Percentiles rank a stretch among this genome's conserved stretches.
Evolutionary conservation across 2,888 invertebrate species (phyloP).

Genomic region (Allacma fusca): DNA sequence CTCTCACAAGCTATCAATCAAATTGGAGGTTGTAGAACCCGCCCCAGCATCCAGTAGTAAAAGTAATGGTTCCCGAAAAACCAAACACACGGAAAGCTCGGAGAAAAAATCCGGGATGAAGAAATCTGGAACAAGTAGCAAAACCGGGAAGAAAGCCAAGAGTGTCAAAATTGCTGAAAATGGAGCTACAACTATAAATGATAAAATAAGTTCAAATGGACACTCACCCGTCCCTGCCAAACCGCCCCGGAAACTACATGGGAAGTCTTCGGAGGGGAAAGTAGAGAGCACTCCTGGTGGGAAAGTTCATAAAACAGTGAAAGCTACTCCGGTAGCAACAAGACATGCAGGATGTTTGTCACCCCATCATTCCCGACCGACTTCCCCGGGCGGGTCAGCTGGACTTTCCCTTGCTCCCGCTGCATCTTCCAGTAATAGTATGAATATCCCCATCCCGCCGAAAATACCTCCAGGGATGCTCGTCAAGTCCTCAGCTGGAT

Average conservation of each 20-base stretch:
- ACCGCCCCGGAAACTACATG: slow-evolving; percentile 55
- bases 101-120: slow-evolving; percentile 38
- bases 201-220: not conserved
- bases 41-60: slow-evolving; percentile 28
- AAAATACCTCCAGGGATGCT: slow-evolving; percentile 36
- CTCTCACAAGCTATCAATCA: slow-evolving; percentile 55
- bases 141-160: slow-evolving; percentile 43
- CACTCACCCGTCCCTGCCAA: slow-evolving; percentile 49
- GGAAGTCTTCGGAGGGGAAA: slow-evolving; percentile 5
- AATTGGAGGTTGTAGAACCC: slow-evolving; percentile 56
- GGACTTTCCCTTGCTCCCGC: not conserved
- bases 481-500: not conserved
- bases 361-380: slow-evolving; percentile 57
- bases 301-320: slow-evolving; percentile 50
- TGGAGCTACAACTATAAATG: not conserved
- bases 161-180: slow-evolving; percentile 57
- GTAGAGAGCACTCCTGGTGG: not conserved
- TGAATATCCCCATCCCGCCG: slow-evolving; percentile 37
- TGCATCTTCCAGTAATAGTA: not conserved
- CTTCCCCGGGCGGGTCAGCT: slow-evolving; percentile 49
- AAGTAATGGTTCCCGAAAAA: not conserved
- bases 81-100: not conserved
- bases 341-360: slow-evolving; percentile 60
- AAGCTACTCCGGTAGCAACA: slow-evolving; percentile 56
- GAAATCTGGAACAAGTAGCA: slow-evolving; percentile 23